A percentile compares a stretch with the other conserved stretches of the same genome.
These are phyloP conservation scores for Camelus bactrianus DNA, from an alignment of 2,113 vertebrate genomes.

Conservation along the genomic window DNA sequence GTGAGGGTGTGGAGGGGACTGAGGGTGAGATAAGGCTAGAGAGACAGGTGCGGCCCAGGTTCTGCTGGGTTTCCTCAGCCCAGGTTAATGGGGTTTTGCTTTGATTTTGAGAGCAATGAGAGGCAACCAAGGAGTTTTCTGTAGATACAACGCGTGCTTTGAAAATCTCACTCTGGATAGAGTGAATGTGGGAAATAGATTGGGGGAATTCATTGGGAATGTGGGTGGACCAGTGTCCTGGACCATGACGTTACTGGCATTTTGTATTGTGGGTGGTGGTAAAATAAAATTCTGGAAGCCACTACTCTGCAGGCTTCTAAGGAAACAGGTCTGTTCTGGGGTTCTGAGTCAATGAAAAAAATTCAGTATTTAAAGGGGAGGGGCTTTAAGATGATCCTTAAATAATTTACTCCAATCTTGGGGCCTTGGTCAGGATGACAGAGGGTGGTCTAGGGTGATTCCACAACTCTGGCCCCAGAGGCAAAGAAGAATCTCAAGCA, in stretches of 20 bases:
- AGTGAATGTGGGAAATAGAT: neutral
- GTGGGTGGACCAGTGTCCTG: neutral
- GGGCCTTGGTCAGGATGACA: no score
- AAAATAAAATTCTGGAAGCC: neutral
- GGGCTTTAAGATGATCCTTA: neutral
- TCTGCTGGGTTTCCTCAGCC: neutral
- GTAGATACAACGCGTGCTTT: neutral
- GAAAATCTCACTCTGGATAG: neutral
- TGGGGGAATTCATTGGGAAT: neutral
- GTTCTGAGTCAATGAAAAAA: neutral
- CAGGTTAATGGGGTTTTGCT: neutral
- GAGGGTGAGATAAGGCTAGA: neutral
- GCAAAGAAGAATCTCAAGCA: neutral
- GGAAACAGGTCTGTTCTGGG: neutral
- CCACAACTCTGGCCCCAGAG: neutral
- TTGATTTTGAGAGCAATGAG: neutral
- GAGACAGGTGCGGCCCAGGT: rapidly evolving
- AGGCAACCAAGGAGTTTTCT: neutral
- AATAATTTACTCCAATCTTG: neutral
- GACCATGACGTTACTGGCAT: neutral
- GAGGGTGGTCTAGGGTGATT: neutral
- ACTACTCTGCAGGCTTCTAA: neutral
- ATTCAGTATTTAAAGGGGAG: neutral
- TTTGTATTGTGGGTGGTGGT: neutral
- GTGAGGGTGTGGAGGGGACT: no score